Base-by-base conservation (phyloP, 2,888 invertebrate genomes). In the Agrochola litura region DNA sequence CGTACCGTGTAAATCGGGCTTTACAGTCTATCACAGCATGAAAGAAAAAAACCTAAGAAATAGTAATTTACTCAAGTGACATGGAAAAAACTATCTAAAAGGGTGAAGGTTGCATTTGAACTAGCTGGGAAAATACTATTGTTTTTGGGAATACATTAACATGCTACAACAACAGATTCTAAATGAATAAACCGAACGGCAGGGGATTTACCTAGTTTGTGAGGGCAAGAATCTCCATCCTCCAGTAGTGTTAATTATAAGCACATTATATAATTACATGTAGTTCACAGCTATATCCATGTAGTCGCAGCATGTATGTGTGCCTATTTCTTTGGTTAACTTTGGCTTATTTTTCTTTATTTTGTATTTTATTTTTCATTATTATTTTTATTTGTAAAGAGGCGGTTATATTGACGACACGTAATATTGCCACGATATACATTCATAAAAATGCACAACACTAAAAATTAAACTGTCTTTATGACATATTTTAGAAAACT, bases 401-500 rank as follows among this genome's bases (percentile, higher is more conserved):
- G 86, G 89, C 90, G 92, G 91, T 89, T 91, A 88, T 89, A 91
- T 90, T 89, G 87, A 89, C 76, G 41, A 70, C 76, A 85, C 80
- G 41, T 70, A 73, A 73, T 43, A 65, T 65, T 74, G 70, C 54
- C 68, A 76, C 54, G 14, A 19, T 16, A n/a, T 22, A 43, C 9
- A 65, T 61, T 78, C 49, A 66, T 46, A 25, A 58, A 52, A 64
- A 43, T 78, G 67, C 79, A 79, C 79, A 52, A 61, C 49, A 78
- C 67, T 14, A 12, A 6, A n/a, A 41, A 12, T 14, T 6, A 49
- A 41, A 41, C 2, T 56, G 16, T 37, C 14, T 52, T n/a, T 19
- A 14, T 1, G 58, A 64, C 10, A 37, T 43, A 8, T 46, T 61
- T 43, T 49, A 54, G 16, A 75, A 46, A 46, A n/a, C 1, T 8